Percentiles rank a stretch among this genome's conserved stretches.
phyloP scores from a whole-genome alignment of 2,797 vertebrate genomes.

The Neostethus bicornis region DNA sequence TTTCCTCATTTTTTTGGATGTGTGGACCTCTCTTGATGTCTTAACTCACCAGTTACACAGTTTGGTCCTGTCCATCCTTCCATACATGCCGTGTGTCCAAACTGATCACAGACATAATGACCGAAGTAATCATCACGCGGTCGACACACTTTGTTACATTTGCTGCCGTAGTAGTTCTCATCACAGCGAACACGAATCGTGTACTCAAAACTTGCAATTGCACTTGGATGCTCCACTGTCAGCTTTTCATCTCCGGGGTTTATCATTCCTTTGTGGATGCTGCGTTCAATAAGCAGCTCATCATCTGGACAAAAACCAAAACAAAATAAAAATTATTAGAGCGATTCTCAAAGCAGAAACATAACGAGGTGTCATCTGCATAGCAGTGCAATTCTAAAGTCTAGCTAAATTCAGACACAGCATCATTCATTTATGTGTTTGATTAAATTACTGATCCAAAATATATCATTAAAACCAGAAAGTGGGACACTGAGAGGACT shows the following conservation, averaged over 20 bases:
- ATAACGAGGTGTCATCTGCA: neutral
- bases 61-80: conserved; percentile 91
- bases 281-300: conserved; percentile 87
- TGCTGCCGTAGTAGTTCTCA: conserved; percentile 89
- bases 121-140: conserved; percentile 93
- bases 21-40: too few species aligned
- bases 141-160: conserved; percentile 93
- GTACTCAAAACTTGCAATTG: conserved; percentile 83
- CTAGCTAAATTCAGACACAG: neutral
- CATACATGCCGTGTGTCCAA: conserved; percentile 90
- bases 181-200: conserved; percentile 89
- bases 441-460: too few species aligned
- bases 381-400: neutral
- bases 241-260: conserved; percentile 90
- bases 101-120: conserved; percentile 91
- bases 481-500: too few species aligned
- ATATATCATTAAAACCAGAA: too few species aligned
- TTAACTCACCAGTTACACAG: conserved; percentile 85
- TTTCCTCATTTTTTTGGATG: too few species aligned
- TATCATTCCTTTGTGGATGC: conserved; percentile 87
- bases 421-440: too few species aligned
- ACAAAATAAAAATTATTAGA: neutral
- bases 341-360: neutral
- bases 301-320: conserved; percentile 75
- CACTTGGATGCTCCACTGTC: conserved; percentile 79